Evolutionary conservation across 2,113 vertebrate species (phyloP).

Genomic region (Marmota monax): DNA sequence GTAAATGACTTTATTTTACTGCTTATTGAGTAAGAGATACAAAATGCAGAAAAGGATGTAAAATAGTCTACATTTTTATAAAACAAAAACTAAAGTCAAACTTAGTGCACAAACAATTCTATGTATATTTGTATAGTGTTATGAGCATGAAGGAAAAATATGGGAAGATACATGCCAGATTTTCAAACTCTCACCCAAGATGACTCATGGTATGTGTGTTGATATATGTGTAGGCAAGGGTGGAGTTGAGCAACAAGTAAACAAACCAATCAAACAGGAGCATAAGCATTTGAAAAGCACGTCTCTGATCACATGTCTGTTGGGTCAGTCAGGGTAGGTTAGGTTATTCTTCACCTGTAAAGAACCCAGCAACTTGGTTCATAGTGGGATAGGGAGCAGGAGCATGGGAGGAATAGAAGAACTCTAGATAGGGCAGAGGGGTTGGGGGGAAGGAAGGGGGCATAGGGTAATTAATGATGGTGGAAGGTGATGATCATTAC

Average conservation of each 20-base stretch:
- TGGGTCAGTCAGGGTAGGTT: not conserved
- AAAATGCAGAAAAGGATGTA: not conserved
- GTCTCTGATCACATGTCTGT: not conserved
- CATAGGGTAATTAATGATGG: no score
- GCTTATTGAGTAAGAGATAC: not conserved
- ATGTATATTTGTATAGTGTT: not conserved
- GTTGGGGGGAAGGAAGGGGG: no score
- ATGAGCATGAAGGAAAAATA: not conserved
- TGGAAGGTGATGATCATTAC: no score
- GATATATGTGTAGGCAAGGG: not conserved
- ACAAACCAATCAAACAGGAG: not conserved
- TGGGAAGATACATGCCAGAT: not conserved
- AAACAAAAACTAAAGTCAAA: conserved; percentile 14
- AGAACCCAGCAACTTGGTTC: not conserved
- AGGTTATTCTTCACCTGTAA: not conserved
- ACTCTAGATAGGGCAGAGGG: no score
- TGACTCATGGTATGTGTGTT: not conserved
- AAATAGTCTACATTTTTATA: not conserved
- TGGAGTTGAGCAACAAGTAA: not conserved
- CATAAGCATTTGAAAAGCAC: not conserved
- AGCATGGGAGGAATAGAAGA: no score
- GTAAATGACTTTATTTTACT: not conserved
- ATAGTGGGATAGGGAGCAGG: no score
- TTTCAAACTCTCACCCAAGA: not conserved
- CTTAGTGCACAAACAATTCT: not conserved